These are phyloP conservation scores for Homarus americanus DNA, from an alignment of 1,140 invertebrate genomes.

Conservation along the genomic window DNA sequence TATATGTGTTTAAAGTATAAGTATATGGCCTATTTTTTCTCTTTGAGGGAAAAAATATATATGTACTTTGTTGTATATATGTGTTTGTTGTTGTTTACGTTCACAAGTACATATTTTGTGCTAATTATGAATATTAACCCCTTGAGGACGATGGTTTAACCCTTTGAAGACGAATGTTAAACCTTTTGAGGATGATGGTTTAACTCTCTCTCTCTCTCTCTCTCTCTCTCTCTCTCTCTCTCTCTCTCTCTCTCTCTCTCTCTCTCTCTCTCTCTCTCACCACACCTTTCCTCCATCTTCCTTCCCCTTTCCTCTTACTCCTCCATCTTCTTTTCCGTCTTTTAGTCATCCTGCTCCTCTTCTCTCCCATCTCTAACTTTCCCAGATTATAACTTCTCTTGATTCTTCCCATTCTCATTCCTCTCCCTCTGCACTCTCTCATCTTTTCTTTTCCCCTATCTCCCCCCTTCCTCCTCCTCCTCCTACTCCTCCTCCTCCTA, in stretches of 20 bases:
- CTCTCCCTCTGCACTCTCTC: too few relatives aligned
- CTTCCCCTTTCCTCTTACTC: neutral
- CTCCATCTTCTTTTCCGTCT: neutral
- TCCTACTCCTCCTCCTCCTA: neutral
- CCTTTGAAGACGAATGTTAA: too few relatives aligned
- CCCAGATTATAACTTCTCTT: neutral
- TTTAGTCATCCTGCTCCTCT: neutral
- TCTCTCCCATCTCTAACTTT: conserved; percentile 1
- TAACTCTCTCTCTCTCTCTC: neutral
- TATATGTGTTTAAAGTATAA: too few relatives aligned
- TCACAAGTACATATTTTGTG: too few relatives aligned
- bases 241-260: neutral
- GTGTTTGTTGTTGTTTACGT: too few relatives aligned
- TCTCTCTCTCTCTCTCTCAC: neutral
- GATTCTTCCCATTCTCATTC: neutral
- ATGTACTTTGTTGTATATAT: too few relatives aligned
- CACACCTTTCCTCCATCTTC: neutral
- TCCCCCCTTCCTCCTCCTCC: neutral
- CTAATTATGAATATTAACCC: too few relatives aligned
- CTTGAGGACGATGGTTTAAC: too few relatives aligned
- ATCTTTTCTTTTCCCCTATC: neutral
- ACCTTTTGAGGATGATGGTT: too few relatives aligned
- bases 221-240: neutral
- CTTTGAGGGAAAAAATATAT: too few relatives aligned
- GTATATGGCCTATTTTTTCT: too few relatives aligned